Evolutionary conservation across 2,888 invertebrate genomes (phyloP), one percentile per base, ranked within the genome.

Genomic region (Pachymerium ferrugineum): DNA sequence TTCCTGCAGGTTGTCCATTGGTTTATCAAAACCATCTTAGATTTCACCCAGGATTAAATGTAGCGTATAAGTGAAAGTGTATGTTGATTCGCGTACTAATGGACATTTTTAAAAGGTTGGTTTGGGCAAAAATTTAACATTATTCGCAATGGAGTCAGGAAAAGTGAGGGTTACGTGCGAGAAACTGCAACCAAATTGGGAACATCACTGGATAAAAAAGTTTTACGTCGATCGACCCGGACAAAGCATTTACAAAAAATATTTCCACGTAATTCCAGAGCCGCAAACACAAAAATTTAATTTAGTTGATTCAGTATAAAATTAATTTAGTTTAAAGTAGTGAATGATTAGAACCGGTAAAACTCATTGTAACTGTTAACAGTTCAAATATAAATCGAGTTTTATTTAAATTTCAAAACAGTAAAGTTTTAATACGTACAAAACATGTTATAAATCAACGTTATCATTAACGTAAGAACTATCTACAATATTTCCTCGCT

Each of bases 101-200:
- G 6, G 29, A 14, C 14, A 10, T 54, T 38, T 16, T 74, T 75
- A 70, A 42, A 81, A 94, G 94, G 94, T 94, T 78, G 92, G 92
- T 0, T 87, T 93, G 78, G 92, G 91, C 2, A 86, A 85, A 73
- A 89, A 93, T 80, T 90, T 90, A 0, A 91, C 91, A 0, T 82
- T 97, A 1, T 92, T 88, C 84, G 94, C 96, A 0, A 85, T 92
- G 81, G 88, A 89, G 79, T 85, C 89, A 42, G 96, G 96, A 0
- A 87, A 84, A 80, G 94, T 96, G 0, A 82, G 89, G 16, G 85
- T 94, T 0, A 91, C 93, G 0, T 91, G 91, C 83, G 96, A 97
- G 80, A 87, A 89, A 79, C 86, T 90, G 73, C 88, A 93, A 75
- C 90, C 90, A 0, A 87, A 92, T 79, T 92, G 91, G 89, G 86